Evolutionary conservation across 2,113 vertebrate species (phyloP).

Genomic region (Melanerpes formicivorus): DNA sequence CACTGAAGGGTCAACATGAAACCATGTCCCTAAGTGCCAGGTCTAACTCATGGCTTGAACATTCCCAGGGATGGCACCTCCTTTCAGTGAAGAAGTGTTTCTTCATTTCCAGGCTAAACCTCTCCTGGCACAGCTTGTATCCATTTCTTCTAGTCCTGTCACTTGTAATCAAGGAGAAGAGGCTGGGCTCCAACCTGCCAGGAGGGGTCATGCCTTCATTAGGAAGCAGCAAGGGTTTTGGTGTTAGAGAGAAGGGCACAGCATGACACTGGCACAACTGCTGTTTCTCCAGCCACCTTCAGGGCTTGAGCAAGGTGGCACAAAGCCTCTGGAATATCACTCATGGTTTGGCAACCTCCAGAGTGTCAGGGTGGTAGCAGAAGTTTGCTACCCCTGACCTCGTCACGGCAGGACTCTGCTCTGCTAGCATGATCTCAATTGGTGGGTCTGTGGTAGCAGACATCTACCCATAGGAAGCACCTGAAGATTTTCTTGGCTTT

Average conservation of each 20-base stretch:
- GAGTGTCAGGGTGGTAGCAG: background rate
- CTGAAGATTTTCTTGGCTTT: background rate
- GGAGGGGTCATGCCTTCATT: background rate
- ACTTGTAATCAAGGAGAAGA: too few relatives aligned
- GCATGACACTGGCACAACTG: fast-evolving
- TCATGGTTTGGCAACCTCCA: fast-evolving
- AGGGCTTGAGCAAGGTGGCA: background rate
- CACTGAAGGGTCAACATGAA: too few relatives aligned
- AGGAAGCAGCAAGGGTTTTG: background rate
- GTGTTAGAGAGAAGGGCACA: background rate
- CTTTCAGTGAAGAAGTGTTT: too few relatives aligned
- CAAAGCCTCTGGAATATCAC: background rate
- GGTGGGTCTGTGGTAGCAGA: background rate
- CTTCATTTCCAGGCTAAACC: too few relatives aligned
- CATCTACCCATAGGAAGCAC: background rate
- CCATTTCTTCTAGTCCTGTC: too few relatives aligned
- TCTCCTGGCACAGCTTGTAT: too few relatives aligned
- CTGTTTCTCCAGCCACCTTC: background rate
- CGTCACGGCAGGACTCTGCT: background rate
- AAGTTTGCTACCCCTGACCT: background rate
- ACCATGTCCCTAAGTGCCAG: too few relatives aligned
- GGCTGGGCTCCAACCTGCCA: background rate
- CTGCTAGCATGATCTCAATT: fast-evolving
- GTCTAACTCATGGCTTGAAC: too few relatives aligned
- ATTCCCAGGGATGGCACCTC: too few relatives aligned